Evolutionary conservation across 2,113 vertebrate genomes (phyloP), one percentile per base, ranked within the genome.

Genomic region (Pycnonotus jocosus): DNA sequence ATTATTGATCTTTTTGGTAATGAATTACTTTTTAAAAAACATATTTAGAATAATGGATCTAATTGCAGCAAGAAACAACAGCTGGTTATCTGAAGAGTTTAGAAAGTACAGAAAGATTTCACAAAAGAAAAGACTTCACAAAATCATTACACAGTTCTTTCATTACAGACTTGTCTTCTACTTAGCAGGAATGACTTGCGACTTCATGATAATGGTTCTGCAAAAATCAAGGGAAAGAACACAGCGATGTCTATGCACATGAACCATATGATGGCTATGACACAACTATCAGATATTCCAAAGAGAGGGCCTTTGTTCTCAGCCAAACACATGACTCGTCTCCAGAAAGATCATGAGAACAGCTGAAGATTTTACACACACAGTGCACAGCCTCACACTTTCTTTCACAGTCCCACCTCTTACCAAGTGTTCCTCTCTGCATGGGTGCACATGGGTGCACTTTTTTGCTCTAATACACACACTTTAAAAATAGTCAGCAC

Each of bases 271-370:
- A 89, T 21, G 15, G n/a, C 37, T 42, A 21, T 60, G 47, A 57
- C 35, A 77, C 38, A 90, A 22, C 19, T 20, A 42, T 2, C 57
- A 73, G n/a, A 53, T 73, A 54, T 14, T 79, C 53, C 37, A 50
- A 78, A 94, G 77, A 93, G 73, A 89, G 23, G 25, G 20, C n/a
- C 45, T 68, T 62, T 97, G 83, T 95, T 79, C 91, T 58, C 38
- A 90, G 50, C 15, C 54, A 38, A 85, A 77, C 81, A 71, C 30
- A 28, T 80, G 78, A 81, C 38, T n/a, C 0, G 0, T 19, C 45
- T 80, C 16, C 74, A 80, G 56, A 92, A 65, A 77, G 54, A 74
- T 35, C 19, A 73, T 24, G 56, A 45, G 35, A 87, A 42, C 11
- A 57, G 48, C 2, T n/a, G 7, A 80, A 58, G 28, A 48, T 53